These are phyloP conservation scores for Thamnaconus septentrionalis DNA, from an alignment of 2,113 vertebrate species.

Conservation along the genomic window DNA sequence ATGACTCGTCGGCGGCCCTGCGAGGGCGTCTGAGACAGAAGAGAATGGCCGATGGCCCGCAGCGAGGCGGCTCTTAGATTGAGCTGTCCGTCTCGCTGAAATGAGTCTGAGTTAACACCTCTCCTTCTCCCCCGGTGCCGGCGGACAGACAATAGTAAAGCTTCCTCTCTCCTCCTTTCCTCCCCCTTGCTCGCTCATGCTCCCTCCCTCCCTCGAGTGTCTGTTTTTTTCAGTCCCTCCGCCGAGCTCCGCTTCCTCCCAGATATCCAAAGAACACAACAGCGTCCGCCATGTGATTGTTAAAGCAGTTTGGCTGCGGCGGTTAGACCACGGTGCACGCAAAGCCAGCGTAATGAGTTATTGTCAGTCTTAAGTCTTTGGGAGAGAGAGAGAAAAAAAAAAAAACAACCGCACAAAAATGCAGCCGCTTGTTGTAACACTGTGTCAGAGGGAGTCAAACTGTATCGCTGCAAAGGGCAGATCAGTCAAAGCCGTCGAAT, in stretches of 20 bases:
- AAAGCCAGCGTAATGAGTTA: constrained; percentile 45
- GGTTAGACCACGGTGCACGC: constrained; percentile 25
- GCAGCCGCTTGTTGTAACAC: constrained; percentile 3
- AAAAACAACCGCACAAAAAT: constrained; percentile 51
- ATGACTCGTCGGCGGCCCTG: constrained; percentile 73
- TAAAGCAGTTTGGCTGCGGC: constrained; percentile 28
- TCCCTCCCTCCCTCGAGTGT: constrained; percentile 4
- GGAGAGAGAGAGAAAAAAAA: background rate
- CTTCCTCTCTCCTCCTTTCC: constrained; percentile 66
- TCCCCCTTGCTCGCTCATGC: constrained; percentile 24
- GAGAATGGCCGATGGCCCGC: constrained; percentile 75
- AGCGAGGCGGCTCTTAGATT: constrained; percentile 81
- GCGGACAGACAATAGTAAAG: constrained; percentile 67
- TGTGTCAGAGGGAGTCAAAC: too few relatives aligned
- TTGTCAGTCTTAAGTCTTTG: constrained; percentile 17
- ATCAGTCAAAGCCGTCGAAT: too few relatives aligned
- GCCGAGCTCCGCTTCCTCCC: constrained; percentile 27
- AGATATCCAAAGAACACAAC: constrained; percentile 28
- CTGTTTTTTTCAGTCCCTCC: background rate
- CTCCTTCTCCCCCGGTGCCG: constrained; percentile 65
- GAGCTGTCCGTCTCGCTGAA: constrained; percentile 84
- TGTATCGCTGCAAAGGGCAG: too few relatives aligned
- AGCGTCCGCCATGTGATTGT: constrained; percentile 25
- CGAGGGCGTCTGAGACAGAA: constrained; percentile 68
- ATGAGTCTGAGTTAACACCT: constrained; percentile 82